Base-by-base conservation (phyloP, 2,113 vertebrate genomes). In the Cricetomys ansorgei region DNA sequence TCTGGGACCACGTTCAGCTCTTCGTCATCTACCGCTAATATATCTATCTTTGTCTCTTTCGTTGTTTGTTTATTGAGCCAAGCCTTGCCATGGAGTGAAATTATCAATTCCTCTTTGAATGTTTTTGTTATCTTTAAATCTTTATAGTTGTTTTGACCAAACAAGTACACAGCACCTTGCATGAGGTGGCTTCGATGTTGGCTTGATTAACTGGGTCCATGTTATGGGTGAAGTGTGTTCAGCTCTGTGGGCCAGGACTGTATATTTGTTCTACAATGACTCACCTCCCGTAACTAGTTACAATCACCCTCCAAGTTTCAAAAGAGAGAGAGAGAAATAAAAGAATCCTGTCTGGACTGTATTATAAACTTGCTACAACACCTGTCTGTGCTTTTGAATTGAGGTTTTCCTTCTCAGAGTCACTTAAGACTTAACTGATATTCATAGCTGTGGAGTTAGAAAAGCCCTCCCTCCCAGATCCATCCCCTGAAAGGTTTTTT, bases 261-360 rank as follows among this genome's bases (percentile, higher is more conserved):
- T 57, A 31, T 96, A 92, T 91, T 92, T 76, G 87, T 94, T 91
- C 81, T 76, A 17, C 37, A 84, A 92, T 97, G 95, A 93, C n/a
- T 98, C 86, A 94, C 34, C 53, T 43, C 43, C 55, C 69, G 62
- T 75, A 81, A 94, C 89, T 79, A 93, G 67, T 45, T 85, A 70
- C 84, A 64, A 75, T 79, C 79, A 62, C 64, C 57, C 69, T 89
- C 64, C 40, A 79, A 62, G 31, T 92, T 85, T 62, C 1, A 80
- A 89, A 6, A 45, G 62, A 45, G 55, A 88, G 91, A 77, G 57
- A 50, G 45, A 77, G 25, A 62, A 84, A 70, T 29, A 62, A 55
- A 17, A n/a, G 75, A 90, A 75, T 45, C 7, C n/a, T 83, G 29
- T 92, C 79, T 83, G 80, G 88, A 91, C 75, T 94, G 75, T 57